These are phyloP conservation scores for Acanthopleura granulata DNA, from an alignment of 2,888 invertebrate genomes.

Conservation along the genomic window DNA sequence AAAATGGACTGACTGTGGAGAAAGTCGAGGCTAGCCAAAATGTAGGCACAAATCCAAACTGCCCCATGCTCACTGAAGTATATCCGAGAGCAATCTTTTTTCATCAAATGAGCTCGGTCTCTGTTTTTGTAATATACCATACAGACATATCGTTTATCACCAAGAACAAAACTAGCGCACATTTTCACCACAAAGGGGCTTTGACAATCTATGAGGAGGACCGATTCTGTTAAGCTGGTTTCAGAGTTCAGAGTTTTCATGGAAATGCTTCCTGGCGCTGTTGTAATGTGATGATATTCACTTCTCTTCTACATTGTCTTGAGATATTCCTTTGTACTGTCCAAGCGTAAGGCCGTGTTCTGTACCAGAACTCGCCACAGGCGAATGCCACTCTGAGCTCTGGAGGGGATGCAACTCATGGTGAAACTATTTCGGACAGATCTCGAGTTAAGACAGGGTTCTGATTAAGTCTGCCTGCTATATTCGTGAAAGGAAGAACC, in stretches of 20 bases:
- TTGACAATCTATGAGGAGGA: neutral
- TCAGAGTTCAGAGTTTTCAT: neutral
- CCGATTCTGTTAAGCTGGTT: neutral
- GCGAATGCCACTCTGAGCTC: neutral
- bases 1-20: neutral
- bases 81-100: neutral
- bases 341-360: neutral
- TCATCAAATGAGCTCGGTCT: neutral
- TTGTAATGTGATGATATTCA: neutral
- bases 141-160: neutral
- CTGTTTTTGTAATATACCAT: neutral
- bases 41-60: neutral
- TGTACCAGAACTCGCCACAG: neutral
- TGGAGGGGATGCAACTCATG: neutral
- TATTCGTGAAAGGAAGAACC: too few species aligned
- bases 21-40: neutral
- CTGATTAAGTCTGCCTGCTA: too few species aligned
- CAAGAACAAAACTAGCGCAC: constrained; percentile 6
- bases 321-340: neutral
- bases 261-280: neutral
- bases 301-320: neutral
- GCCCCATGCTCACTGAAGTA: neutral
- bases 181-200: neutral
- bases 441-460: too few species aligned
- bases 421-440: too few species aligned